A percentile compares a stretch with the other conserved stretches of the same genome.
Evolutionary conservation across 2,888 invertebrate genomes (phyloP).

Genomic region (Mesorhabditis spiculigera): DNA sequence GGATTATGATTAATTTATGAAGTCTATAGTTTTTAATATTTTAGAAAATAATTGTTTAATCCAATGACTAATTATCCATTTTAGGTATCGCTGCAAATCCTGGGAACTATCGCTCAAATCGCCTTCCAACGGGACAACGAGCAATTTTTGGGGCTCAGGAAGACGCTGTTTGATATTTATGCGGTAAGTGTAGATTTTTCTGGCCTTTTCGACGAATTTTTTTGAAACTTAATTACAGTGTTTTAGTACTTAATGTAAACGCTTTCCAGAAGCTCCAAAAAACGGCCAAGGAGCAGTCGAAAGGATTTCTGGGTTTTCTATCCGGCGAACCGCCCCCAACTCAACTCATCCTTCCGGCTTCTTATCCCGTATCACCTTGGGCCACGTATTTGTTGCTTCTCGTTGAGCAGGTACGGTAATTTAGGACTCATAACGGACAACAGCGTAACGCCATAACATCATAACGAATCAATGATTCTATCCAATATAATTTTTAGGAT

Average conservation of each 20-base stretch:
- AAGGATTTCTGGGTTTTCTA: constrained; percentile 44
- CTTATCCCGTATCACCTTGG: constrained; percentile 32
- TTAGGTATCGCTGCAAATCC: constrained; percentile 37
- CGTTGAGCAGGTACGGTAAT: constrained; percentile 30
- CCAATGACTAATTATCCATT: constrained; percentile 9
- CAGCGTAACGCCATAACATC: background rate
- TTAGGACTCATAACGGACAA: background rate
- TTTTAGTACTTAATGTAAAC: background rate
- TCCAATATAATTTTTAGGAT: constrained; percentile 7
- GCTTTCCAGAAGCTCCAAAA: constrained; percentile 14
- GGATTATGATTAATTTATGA: background rate
- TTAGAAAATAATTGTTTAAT: background rate
- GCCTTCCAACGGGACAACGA: constrained; percentile 40
- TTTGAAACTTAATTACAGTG: background rate
- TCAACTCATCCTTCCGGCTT: constrained; percentile 34
- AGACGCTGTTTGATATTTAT: constrained; percentile 35
- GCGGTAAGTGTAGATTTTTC: constrained; percentile 21
- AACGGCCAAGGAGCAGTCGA: constrained; percentile 29
- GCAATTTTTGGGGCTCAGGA: constrained; percentile 31
- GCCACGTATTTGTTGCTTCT: constrained; percentile 43
- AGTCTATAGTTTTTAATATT: background rate
- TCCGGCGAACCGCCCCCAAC: constrained; percentile 40
- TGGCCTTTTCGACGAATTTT: background rate
- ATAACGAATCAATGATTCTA: too few relatives aligned
- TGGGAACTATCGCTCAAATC: constrained; percentile 39